Conservation (phyloP, 64 coral and sea anemone genomes). For the Dendrophyllia cribrosa region DNA sequence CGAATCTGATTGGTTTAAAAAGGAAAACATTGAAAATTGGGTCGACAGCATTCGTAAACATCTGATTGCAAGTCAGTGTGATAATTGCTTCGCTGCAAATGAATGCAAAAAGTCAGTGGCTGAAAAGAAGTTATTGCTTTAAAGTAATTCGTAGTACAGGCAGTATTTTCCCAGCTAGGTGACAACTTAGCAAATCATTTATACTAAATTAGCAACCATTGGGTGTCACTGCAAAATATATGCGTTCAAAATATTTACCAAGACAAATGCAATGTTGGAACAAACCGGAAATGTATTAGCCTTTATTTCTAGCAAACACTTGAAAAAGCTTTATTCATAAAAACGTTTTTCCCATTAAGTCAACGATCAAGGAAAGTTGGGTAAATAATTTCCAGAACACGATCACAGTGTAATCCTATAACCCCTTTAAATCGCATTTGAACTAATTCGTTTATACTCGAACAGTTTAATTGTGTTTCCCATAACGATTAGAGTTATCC, state of each 20-base stretch:
- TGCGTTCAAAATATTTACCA: background rate
- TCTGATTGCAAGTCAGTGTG: background rate
- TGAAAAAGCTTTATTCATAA: background rate
- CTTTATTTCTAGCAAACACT: background rate
- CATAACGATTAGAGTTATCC: too few species aligned
- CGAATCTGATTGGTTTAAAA: conserved; percentile 2
- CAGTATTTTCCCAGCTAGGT: background rate
- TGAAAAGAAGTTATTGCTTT: too few species aligned
- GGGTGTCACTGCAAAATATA: too few species aligned
- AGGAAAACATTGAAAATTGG: background rate
- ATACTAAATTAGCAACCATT: background rate
- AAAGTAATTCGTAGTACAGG: background rate
- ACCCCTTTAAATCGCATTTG: too few species aligned
- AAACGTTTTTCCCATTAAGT: too few species aligned
- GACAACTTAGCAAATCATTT: background rate
- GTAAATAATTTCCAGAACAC: background rate
- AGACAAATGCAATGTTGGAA: background rate
- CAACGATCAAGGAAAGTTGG: background rate
- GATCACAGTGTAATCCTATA: too few species aligned
- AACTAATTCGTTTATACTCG: too few species aligned
- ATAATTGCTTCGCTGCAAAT: background rate
- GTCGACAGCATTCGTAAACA: background rate
- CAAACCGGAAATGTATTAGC: conserved; percentile 6
- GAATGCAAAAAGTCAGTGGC: too few species aligned
- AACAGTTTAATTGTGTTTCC: too few species aligned